Percentiles rank a stretch among this genome's conserved stretches.
phyloP scores from a whole-genome alignment of 2,113 vertebrate species.

The Phainopepla nitens region DNA sequence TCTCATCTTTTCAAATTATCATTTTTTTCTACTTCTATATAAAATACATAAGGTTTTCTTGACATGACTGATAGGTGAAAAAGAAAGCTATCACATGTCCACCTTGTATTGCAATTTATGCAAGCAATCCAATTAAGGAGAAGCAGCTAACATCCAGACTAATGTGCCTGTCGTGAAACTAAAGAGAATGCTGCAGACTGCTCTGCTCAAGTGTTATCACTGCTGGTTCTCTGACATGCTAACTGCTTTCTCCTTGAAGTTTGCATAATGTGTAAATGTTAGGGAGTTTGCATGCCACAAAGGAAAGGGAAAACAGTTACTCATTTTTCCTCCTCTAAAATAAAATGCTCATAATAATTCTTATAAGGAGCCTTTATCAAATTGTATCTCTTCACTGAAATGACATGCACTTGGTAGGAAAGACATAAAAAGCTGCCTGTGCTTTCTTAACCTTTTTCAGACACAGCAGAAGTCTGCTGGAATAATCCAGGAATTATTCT shows the following conservation, averaged over 20 bases:
- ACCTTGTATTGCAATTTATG: conserved; percentile 78
- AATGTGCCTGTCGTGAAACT: conserved; percentile 43
- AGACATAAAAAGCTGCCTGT: not conserved
- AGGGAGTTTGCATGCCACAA: not conserved
- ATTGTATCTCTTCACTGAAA: not conserved
- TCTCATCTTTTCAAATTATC: conserved; percentile 75
- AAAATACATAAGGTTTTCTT: conserved; percentile 51
- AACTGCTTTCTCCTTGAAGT: conserved; percentile 12
- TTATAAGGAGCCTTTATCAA: conserved; percentile 16
- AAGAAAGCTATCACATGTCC: conserved; percentile 69
- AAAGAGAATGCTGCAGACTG: conserved; percentile 15
- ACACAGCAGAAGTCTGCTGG: not conserved
- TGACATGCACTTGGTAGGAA: not conserved
- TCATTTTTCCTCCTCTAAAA: conserved; percentile 20
- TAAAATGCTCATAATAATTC: conserved; percentile 42
- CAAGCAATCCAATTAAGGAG: conserved; percentile 84
- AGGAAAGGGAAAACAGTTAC: not conserved
- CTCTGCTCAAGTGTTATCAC: not conserved
- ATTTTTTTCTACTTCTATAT: conserved; percentile 66
- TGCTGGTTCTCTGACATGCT: not conserved
- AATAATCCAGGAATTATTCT: not conserved
- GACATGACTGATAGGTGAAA: conserved; percentile 58
- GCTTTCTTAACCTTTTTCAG: not conserved
- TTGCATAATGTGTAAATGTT: not conserved
- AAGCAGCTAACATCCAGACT: conserved; percentile 41